Percentiles rank a stretch among this genome's conserved stretches.
Evolutionary conservation across 2,113 vertebrate genomes (phyloP).

Genomic region (Dunckerocampus dactyliophorus): DNA sequence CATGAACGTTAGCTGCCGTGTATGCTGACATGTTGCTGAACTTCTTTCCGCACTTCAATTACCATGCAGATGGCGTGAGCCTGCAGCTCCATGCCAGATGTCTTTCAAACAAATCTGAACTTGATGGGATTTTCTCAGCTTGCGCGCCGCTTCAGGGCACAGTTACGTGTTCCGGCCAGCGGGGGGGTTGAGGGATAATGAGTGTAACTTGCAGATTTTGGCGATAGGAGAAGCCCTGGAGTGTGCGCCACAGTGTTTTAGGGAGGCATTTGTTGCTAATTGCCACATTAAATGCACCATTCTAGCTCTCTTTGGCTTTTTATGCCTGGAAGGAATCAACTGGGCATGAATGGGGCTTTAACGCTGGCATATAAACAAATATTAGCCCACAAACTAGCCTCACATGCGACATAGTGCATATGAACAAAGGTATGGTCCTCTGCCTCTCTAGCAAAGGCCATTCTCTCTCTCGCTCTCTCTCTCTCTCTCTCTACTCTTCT

Average conservation of each 20-base stretch:
- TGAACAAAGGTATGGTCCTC: too few species aligned
- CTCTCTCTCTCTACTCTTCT: not conserved
- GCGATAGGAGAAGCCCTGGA: constrained; percentile 49
- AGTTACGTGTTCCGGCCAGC: constrained; percentile 30
- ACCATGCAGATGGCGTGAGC: constrained; percentile 28
- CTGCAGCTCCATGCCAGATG: constrained; percentile 48
- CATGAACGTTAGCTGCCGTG: not conserved
- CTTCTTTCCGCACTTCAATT: constrained; percentile 23
- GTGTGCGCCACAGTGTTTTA: constrained; percentile 37
- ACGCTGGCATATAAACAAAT: constrained; percentile 11
- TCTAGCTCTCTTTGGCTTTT: constrained; percentile 23
- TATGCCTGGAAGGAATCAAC: constrained; percentile 44
- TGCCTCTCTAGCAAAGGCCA: too few species aligned
- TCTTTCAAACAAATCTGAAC: constrained; percentile 49
- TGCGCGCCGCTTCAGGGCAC: constrained; percentile 31
- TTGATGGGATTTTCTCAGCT: constrained; percentile 57
- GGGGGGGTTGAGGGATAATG: constrained; percentile 42
- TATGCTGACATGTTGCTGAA: constrained; percentile 25
- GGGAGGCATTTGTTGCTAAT: constrained; percentile 50
- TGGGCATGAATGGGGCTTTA: constrained; percentile 35
- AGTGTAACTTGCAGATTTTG: constrained; percentile 44
- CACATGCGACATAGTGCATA: too few species aligned
- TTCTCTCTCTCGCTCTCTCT: too few species aligned
- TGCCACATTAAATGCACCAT: constrained; percentile 45
- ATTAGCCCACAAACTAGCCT: not conserved